Evolutionary conservation across 2,888 invertebrate species (phyloP).

Genomic region (Drosophila anceps): DNA sequence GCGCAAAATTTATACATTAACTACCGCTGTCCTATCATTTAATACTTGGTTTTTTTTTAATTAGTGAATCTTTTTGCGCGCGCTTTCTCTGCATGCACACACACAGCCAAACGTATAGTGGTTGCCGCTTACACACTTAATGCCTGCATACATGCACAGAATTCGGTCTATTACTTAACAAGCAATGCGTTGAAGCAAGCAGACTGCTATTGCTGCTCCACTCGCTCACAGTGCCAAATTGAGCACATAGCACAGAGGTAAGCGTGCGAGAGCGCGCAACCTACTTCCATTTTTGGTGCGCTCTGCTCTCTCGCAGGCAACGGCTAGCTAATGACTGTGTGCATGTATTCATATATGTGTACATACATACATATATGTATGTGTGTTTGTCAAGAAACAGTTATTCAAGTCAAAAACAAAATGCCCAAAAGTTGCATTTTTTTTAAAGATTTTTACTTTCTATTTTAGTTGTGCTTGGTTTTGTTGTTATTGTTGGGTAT

Average conservation of each 20-base stretch:
- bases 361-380: too few species aligned
- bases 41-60: slow-evolving; percentile 43
- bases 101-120: slow-evolving; percentile 12
- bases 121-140: slow-evolving; percentile 35
- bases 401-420: slow-evolving; percentile 57
- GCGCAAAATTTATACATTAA: slow-evolving; percentile 26
- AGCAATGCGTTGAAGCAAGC: slow-evolving; percentile 45
- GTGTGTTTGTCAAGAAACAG: slow-evolving; percentile 49
- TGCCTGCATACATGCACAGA: slow-evolving; percentile 33
- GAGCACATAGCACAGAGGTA: slow-evolving; percentile 45
- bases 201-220: slow-evolving; percentile 27
- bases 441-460: slow-evolving; percentile 60
- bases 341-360: slow-evolving; percentile 2
- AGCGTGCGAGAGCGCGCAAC: slow-evolving; percentile 51
- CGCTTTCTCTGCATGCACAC: slow-evolving; percentile 70
- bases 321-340: slow-evolving; percentile 10
- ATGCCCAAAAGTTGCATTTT: slow-evolving; percentile 51
- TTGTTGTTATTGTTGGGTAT: slow-evolving; percentile 34
- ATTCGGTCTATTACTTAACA: slow-evolving; percentile 76
- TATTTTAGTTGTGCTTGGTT: slow-evolving; percentile 40
- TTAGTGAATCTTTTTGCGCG: slow-evolving; percentile 70
- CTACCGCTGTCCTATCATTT: slow-evolving; percentile 40
- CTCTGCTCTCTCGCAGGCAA: slow-evolving; percentile 16
- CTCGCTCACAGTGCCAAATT: slow-evolving; percentile 33
- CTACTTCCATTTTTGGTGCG: slow-evolving; percentile 64